Percentiles rank a stretch among this genome's conserved stretches.
Conservation (phyloP, 2,888 invertebrate species). For the Eucriotettix oculatus region DNA sequence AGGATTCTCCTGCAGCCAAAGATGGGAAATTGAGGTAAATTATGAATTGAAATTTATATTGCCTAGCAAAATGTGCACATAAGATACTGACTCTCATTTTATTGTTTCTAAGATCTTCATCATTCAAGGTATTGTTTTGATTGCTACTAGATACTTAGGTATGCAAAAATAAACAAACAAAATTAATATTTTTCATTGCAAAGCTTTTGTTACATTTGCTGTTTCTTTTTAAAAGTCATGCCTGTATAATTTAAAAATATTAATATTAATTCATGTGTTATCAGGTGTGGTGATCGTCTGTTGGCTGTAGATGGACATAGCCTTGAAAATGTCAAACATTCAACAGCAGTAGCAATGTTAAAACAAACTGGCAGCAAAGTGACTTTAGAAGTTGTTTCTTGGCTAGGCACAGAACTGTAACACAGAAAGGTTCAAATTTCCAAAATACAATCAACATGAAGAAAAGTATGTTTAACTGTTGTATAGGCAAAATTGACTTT, state of each 20-base stretch:
- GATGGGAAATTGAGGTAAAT: slow-evolving; percentile 19
- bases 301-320: slow-evolving; percentile 27
- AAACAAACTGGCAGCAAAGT: slow-evolving; percentile 26
- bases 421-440: not conserved
- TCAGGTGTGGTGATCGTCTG: slow-evolving; percentile 29
- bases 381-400: slow-evolving; percentile 26
- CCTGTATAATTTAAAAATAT: too few relatives aligned
- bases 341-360: slow-evolving; percentile 26
- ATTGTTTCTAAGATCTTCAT: too few relatives aligned
- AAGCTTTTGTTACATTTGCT: too few relatives aligned
- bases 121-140: too few relatives aligned
- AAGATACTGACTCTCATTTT: too few relatives aligned
- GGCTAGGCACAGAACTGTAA: slow-evolving; percentile 25
- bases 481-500: not conserved
- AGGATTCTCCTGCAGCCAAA: slow-evolving; percentile 25
- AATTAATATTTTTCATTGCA: too few relatives aligned
- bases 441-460: not conserved
- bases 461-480: not conserved
- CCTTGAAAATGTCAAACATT: slow-evolving; percentile 24
- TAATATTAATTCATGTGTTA: slow-evolving; percentile 1
- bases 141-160: too few relatives aligned
- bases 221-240: too few relatives aligned
- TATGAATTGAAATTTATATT: not conserved
- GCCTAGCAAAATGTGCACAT: too few relatives aligned
- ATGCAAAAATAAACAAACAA: too few relatives aligned